A percentile compares a stretch with the other conserved stretches of the same genome.
These are phyloP conservation scores for Allolobophora icterica DNA, from an alignment of 2,888 invertebrate genomes.

Conservation along the genomic window DNA sequence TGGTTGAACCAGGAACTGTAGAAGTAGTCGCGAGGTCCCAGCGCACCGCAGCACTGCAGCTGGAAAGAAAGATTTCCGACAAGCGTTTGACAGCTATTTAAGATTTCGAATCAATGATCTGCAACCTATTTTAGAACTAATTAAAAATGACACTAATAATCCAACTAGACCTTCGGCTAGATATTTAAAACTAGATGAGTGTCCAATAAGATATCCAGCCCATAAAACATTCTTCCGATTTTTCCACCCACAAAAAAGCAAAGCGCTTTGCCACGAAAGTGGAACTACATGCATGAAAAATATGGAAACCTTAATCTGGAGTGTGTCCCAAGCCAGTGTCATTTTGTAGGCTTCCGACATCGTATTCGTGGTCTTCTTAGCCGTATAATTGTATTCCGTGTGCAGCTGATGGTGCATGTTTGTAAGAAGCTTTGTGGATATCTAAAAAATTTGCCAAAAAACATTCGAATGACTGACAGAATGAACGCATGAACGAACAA, in stretches of 20 bases:
- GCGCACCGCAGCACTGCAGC: conserved; percentile 43
- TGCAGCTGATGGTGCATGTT: conserved; percentile 22
- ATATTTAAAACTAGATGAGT: neutral
- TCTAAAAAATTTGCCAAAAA: neutral
- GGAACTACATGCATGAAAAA: neutral
- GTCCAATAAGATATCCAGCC: neutral
- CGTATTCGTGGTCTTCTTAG: neutral
- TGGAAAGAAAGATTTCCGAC: conserved; percentile 12
- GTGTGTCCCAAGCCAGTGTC: conserved; percentile 27
- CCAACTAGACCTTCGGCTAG: too few relatives aligned
- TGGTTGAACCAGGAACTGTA: conserved; percentile 43
- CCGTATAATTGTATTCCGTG: conserved; percentile 12
- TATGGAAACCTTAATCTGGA: conserved; percentile 21
- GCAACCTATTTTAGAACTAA: neutral
- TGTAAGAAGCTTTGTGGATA: neutral
- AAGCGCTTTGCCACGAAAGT: neutral
- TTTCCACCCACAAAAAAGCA: neutral
- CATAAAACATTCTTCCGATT: neutral
- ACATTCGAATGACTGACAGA: neutral
- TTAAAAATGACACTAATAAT: too few relatives aligned
- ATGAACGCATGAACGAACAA: neutral
- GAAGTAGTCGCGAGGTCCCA: conserved; percentile 42
- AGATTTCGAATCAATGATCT: neutral
- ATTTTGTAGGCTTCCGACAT: conserved; percentile 11
- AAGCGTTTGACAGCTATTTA: neutral